Evolutionary conservation across 2,113 vertebrate genomes (phyloP).

Genomic region (Grus americana): DNA sequence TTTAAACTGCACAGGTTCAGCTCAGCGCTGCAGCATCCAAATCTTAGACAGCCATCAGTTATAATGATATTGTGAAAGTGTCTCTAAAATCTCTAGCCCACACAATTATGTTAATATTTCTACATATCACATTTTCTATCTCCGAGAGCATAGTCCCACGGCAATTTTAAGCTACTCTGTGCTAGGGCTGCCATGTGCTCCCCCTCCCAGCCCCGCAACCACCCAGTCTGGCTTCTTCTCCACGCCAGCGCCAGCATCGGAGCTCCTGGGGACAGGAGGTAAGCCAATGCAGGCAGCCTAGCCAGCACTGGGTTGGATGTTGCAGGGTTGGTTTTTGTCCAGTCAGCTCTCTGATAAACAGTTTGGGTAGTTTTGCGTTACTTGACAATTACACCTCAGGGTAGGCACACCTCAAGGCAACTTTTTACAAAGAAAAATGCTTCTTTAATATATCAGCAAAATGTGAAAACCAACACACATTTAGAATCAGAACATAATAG

Average conservation of each 20-base stretch:
- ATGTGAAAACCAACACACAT: not conserved
- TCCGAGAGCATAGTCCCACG: fast-evolving
- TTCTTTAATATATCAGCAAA: not conserved
- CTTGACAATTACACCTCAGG: not conserved
- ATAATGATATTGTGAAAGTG: not conserved
- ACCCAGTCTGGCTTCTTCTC: not conserved
- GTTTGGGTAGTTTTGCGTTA: not conserved
- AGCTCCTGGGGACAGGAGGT: not conserved
- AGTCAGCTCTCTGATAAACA: not conserved
- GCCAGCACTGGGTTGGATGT: not conserved
- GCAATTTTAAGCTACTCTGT: not conserved
- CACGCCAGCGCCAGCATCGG: fast-evolving
- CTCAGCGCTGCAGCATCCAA: not conserved
- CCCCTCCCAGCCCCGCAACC: not conserved
- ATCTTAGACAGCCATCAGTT: not conserved
- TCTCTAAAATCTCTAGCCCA: not conserved
- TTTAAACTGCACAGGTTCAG: not conserved
- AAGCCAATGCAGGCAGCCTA: not conserved
- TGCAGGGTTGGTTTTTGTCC: not conserved
- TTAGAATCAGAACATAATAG: not conserved
- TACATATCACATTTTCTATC: not conserved
- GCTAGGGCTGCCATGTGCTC: not conserved
- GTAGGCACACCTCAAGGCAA: not conserved
- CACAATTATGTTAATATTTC: not conserved
- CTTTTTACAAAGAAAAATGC: not conserved